Evolutionary conservation across 1,140 invertebrate species (phyloP), one percentile per base, ranked within the genome.

Genomic region (Chrysomallon squamiferum): DNA sequence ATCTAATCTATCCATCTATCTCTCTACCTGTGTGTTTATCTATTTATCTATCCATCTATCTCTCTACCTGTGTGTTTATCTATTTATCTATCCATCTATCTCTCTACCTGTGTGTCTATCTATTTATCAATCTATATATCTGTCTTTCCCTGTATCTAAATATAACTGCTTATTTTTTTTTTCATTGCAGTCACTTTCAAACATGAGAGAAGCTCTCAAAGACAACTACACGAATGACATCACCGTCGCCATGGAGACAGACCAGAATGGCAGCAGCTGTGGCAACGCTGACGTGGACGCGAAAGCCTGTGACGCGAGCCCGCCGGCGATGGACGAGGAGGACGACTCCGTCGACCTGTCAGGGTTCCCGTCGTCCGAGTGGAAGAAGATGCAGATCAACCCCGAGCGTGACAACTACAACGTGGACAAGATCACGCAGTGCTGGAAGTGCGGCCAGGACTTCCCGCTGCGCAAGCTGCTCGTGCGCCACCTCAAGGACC

Each of bases 401-500:
- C 76, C 76, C 18, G 78, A 80, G 63, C 56, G 73, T 35, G 78
- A 78, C 66, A 80, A 80, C 57, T 77, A 80, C 59, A 75, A 77
- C 62, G 79, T 81, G 25, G 80, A 82, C 62, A 80, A 80, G 63
- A 81, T 80, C 38, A 75, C 71, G 2, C 69, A 72, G 41, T 84
- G 82, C 72, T 82, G 79, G 79, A 77, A 81, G 62, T 84, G 82
- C 61, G 64, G 59, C 1, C 67, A 73, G 33, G 67, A 74, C 33
- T 82, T 82, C 63, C 62, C 62, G 7, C 76, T 75, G 2, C 63
- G 80, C 22, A 81, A 84, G 66, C 64, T 77, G 33, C 62, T 84
- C 20, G 74, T 80, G 11, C 73, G 77, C 25, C 82, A 82, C 43
- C 67, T 81, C 57, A 82, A 82, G 56, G 80, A 82, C 64, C 80